phyloP scores from a whole-genome alignment of 2,113 vertebrate species.

The Nothoprocta pentlandii region DNA sequence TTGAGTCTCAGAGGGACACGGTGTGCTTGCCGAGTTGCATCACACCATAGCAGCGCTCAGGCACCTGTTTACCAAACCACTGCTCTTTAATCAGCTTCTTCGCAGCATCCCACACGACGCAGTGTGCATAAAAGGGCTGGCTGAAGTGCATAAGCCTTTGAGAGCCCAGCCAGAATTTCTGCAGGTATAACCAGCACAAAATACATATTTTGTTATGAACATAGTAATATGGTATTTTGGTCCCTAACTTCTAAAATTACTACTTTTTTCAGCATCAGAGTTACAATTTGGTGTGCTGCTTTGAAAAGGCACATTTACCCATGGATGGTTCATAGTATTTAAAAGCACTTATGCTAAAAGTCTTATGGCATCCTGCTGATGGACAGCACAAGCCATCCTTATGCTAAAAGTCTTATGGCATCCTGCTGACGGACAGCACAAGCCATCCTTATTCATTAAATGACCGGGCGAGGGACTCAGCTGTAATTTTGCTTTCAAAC shows the following conservation, averaged over 20 bases:
- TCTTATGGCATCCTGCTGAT: neutral
- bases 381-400: neutral
- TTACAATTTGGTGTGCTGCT: neutral
- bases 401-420: neutral
- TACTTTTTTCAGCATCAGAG: neutral
- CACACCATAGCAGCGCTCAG: neutral
- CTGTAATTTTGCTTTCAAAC: constrained; percentile 24
- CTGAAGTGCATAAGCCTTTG: accelerated
- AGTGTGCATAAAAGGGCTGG: neutral
- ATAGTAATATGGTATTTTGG: neutral
- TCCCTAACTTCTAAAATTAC: neutral
- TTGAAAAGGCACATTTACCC: neutral
- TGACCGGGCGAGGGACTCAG: neutral
- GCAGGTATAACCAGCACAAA: neutral
- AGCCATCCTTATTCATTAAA: neutral
- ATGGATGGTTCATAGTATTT: neutral
- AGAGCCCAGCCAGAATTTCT: neutral
- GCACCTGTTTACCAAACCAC: neutral
- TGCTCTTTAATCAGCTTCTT: neutral
- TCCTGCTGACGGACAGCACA: neutral
- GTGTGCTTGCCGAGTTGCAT: neutral
- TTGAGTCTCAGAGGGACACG: neutral
- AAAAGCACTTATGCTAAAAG: neutral
- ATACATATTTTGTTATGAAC: neutral
- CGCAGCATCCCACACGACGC: neutral